These are phyloP conservation scores for Aplocera efformata DNA, from an alignment of 2,888 invertebrate species.

Conservation along the genomic window DNA sequence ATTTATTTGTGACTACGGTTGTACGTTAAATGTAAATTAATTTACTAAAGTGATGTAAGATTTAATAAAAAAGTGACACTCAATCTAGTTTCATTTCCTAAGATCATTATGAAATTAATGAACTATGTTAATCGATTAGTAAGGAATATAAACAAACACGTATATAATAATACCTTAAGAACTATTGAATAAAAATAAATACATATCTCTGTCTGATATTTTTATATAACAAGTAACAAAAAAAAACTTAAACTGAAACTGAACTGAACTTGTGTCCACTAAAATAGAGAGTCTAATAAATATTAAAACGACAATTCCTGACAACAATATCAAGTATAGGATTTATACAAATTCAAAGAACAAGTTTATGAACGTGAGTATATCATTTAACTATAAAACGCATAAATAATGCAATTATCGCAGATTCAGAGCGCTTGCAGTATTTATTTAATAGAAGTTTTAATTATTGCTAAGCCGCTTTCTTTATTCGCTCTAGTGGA, in stretches of 20 bases:
- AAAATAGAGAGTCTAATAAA: no score
- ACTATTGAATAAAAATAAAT: no score
- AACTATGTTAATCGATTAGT: background rate
- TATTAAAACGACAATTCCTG: no score
- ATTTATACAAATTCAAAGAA: no score
- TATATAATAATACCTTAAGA: no score
- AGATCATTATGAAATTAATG: background rate
- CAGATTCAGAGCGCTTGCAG: slow-evolving; percentile 22
- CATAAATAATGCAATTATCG: slow-evolving; percentile 9
- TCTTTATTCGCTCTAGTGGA: slow-evolving; percentile 72
- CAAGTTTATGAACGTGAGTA: background rate
- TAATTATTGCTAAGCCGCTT: slow-evolving; percentile 60
- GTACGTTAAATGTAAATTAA: slow-evolving; percentile 66
- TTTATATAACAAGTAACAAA: no score
- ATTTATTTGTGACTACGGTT: slow-evolving; percentile 75
- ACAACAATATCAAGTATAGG: no score
- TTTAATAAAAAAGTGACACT: slow-evolving; percentile 58
- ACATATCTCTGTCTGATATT: no score
- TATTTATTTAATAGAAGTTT: slow-evolving; percentile 33
- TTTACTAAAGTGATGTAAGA: slow-evolving; percentile 68
- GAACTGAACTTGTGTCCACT: no score
- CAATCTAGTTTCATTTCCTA: slow-evolving; percentile 55
- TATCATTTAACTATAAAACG: background rate
- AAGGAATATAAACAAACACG: no score
- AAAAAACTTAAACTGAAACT: no score